Percentiles rank a stretch among this genome's conserved stretches.
These are phyloP conservation scores for Heliconius eleuchia DNA, from an alignment of 1,140 invertebrate species.

Conservation along the genomic window DNA sequence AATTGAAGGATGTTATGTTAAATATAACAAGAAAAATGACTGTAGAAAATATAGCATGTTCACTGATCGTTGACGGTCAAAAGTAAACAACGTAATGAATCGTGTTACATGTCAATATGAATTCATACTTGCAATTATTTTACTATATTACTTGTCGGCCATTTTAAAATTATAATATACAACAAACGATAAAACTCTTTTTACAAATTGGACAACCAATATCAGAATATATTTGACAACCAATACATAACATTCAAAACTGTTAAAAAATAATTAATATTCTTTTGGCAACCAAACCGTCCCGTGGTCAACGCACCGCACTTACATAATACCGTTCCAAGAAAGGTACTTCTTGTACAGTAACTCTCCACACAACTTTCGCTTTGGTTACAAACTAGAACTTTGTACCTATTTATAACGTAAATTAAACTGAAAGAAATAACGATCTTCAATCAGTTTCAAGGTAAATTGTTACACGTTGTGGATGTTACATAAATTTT, in stretches of 20 bases:
- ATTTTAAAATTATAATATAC: not conserved
- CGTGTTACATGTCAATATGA: not conserved
- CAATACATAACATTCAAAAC: not conserved
- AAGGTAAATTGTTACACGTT: not conserved
- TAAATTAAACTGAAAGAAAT: not conserved
- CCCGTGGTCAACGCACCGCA: slow-evolving; percentile 10
- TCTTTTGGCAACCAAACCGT: slow-evolving; percentile 11
- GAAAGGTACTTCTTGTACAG: slow-evolving; percentile 32
- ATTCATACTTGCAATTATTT: not conserved
- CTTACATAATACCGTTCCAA: slow-evolving; percentile 27
- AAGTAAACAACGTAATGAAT: slow-evolving; percentile 14
- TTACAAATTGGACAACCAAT: not conserved
- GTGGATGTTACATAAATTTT: not conserved
- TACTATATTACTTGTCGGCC: not conserved
- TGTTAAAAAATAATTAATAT: not conserved
- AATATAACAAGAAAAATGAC: not conserved
- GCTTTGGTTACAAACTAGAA: slow-evolving; percentile 48
- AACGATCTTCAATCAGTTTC: not conserved
- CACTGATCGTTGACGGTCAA: slow-evolving; percentile 20
- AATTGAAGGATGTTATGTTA: not conserved
- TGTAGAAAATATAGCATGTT: slow-evolving; percentile 10
- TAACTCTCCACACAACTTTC: slow-evolving; percentile 68
- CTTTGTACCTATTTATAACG: slow-evolving; percentile 16
- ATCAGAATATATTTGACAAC: not conserved
- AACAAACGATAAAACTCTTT: not conserved